Conservation (phyloP, 2,888 invertebrate species). For the Atrina japonica region DNA sequence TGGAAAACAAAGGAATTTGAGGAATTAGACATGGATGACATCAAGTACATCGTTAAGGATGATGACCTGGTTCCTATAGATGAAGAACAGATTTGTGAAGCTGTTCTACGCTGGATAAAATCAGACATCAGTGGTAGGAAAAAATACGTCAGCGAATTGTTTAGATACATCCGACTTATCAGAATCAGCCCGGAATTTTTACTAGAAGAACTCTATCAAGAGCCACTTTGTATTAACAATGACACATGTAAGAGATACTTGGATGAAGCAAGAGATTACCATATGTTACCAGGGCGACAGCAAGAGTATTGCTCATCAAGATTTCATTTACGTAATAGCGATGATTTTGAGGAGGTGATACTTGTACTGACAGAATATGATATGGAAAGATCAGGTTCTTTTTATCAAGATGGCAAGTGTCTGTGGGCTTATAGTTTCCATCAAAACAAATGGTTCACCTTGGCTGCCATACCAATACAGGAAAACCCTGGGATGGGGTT, state of each 20-base stretch:
- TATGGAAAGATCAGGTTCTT: constrained; percentile 50
- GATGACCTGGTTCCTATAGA: constrained; percentile 55
- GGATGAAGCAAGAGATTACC: constrained; percentile 54
- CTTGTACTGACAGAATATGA: constrained; percentile 56
- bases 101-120: constrained; percentile 52
- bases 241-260: constrained; percentile 44
- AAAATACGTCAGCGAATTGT: constrained; percentile 38
- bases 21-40: constrained; percentile 47
- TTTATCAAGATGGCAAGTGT: constrained; percentile 54
- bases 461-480: constrained; percentile 48
- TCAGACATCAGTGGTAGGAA: constrained; percentile 37
- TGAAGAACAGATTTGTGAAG: constrained; percentile 61
- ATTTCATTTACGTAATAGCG: constrained; percentile 49
- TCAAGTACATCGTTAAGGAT: constrained; percentile 52
- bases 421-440: constrained; percentile 56
- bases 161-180: constrained; percentile 49
- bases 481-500: constrained; percentile 52
- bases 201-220: constrained; percentile 44
- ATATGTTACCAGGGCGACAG: constrained; percentile 53
- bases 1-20: constrained; percentile 55
- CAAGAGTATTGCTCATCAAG: constrained; percentile 49
- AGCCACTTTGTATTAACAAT: constrained; percentile 37
- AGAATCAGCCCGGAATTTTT: constrained; percentile 58
- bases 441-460: constrained; percentile 54
- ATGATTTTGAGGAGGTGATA: constrained; percentile 60